phyloP scores from a whole-genome alignment of 35 echinoderm and acorn worm genomes.

The Nesometra sesokonis region DNA sequence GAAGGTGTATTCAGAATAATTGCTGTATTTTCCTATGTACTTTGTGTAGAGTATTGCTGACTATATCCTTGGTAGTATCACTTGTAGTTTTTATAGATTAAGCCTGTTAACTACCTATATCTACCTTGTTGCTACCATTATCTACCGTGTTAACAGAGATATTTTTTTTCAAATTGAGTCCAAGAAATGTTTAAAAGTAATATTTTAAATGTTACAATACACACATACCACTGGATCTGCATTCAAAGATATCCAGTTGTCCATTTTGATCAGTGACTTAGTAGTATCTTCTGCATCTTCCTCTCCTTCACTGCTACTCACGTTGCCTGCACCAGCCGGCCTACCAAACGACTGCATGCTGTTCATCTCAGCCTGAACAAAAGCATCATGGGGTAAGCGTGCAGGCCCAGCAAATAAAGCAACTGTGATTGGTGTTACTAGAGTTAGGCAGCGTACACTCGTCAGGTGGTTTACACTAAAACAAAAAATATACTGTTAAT shows the following conservation, averaged over 20 bases:
- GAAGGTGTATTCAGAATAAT: too few relatives aligned
- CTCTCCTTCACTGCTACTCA: constrained; percentile 7
- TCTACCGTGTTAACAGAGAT: too few relatives aligned
- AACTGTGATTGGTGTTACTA: constrained; percentile 71
- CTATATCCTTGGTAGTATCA: too few relatives aligned
- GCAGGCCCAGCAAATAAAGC: constrained; percentile 78
- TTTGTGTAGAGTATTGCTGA: too few relatives aligned
- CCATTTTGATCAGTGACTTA: constrained; percentile 69
- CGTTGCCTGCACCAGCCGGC: constrained; percentile 15
- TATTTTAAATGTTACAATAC: too few relatives aligned
- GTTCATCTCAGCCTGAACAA: constrained; percentile 37
- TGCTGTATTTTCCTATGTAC: too few relatives aligned
- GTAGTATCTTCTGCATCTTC: constrained; percentile 12
- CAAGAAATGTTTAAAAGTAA: too few relatives aligned
- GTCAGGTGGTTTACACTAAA: constrained; percentile 51
- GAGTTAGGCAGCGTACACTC: constrained; percentile 65
- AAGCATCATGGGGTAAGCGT: constrained; percentile 71
- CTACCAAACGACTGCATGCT: constrained; percentile 44
- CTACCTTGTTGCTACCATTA: too few relatives aligned
- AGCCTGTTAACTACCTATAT: too few relatives aligned
- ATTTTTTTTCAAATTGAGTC: too few relatives aligned
- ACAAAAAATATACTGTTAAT: not conserved
- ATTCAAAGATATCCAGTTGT: constrained; percentile 58
- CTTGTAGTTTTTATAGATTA: too few relatives aligned
- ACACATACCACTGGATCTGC: constrained; percentile 53